Evolutionary conservation across 2,113 vertebrate species (phyloP).

Genomic region (Lucifuga dentata): DNA sequence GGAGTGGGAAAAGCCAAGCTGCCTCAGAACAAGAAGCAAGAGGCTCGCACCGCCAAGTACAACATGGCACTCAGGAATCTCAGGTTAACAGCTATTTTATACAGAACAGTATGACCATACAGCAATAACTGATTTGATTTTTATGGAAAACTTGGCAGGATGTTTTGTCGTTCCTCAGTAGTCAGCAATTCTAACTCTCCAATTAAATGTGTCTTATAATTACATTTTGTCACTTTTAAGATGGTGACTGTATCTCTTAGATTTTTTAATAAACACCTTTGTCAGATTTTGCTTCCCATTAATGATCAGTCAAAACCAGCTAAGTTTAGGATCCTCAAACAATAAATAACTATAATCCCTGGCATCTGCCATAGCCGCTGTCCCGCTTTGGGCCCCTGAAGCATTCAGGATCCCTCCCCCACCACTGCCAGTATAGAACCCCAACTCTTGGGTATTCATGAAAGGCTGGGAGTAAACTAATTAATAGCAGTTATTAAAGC

Average conservation of each 20-base stretch:
- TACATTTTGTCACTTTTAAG: no score
- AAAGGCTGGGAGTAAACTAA: conserved; percentile 21
- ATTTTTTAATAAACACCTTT: no score
- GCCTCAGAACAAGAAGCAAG: conserved; percentile 79
- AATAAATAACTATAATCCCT: not conserved
- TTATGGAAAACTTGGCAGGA: not conserved
- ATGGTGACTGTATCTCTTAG: no score
- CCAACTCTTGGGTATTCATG: conserved; percentile 17
- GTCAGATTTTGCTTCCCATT: no score
- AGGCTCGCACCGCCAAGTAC: conserved; percentile 66
- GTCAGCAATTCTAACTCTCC: not conserved
- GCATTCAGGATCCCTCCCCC: not conserved
- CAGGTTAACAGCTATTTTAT: conserved; percentile 77
- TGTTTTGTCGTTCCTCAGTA: not conserved
- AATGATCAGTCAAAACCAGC: no score
- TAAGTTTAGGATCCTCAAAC: no score
- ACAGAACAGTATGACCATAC: not conserved
- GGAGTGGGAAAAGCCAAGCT: conserved; percentile 53
- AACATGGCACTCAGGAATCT: conserved; percentile 87
- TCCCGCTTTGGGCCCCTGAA: conserved; percentile 1
- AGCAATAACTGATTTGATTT: not conserved
- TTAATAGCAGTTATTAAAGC: conserved; percentile 46
- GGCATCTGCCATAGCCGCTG: no score
- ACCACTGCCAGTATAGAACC: not conserved
- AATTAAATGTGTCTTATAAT: no score